These are phyloP conservation scores for Gadopsis marmoratus DNA, from an alignment of 2,797 vertebrate species.

Conservation along the genomic window DNA sequence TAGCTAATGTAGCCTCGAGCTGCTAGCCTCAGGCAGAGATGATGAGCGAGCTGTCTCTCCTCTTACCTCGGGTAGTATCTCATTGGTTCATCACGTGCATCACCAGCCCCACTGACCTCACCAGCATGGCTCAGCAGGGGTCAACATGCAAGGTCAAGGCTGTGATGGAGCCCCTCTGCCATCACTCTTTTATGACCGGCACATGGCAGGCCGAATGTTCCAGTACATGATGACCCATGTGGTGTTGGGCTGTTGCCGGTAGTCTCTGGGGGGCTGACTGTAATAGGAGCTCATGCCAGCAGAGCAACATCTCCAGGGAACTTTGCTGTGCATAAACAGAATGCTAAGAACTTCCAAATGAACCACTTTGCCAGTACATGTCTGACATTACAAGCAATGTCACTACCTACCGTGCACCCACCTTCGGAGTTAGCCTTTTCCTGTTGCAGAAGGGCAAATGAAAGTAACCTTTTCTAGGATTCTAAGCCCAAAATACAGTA, in stretches of 20 bases:
- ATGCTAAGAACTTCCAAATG: conserved; percentile 10
- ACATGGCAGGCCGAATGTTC: conserved; percentile 31
- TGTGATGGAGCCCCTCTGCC: neutral
- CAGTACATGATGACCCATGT: conserved; percentile 33
- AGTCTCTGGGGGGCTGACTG: conserved; percentile 25
- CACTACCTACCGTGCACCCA: conserved; percentile 24
- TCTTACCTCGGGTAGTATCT: neutral
- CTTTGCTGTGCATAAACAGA: conserved; percentile 32
- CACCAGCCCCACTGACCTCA: conserved; percentile 14
- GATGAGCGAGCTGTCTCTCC: neutral
- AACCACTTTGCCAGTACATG: conserved; percentile 8
- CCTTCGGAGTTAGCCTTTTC: conserved; percentile 49
- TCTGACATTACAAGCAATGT: conserved; percentile 49
- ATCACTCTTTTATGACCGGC: conserved; percentile 20
- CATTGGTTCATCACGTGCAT: conserved; percentile 7
- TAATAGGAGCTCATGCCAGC: conserved; percentile 57
- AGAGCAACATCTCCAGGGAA: conserved; percentile 35
- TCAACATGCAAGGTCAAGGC: conserved; percentile 24
- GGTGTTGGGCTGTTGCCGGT: conserved; percentile 16
- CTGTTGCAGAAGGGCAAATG: conserved; percentile 32
- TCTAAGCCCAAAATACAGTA: conserved; percentile 19
- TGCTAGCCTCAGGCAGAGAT: no score
- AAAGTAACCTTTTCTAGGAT: conserved; percentile 43
- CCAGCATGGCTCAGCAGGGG: conserved; percentile 31
- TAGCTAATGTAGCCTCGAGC: neutral